These are phyloP conservation scores for Sarcophaga subvicina DNA, from an alignment of 2,888 invertebrate species.

Conservation along the genomic window DNA sequence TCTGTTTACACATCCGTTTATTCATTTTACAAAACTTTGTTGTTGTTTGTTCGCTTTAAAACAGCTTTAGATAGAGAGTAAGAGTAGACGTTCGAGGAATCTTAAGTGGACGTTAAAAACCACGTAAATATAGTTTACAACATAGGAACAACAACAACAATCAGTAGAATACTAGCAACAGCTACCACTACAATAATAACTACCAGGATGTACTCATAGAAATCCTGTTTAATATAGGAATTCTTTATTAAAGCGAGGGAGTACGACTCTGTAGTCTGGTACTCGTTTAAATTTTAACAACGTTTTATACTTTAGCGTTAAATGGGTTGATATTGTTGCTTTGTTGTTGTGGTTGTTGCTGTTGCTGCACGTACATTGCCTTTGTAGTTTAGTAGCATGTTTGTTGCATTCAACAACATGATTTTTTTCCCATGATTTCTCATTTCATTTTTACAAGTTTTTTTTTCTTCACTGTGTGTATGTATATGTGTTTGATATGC, in stretches of 20 bases:
- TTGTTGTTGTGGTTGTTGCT: constrained; percentile 43
- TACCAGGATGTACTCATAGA: neutral
- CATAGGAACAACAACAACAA: constrained; percentile 20
- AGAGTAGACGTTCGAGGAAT: constrained; percentile 13
- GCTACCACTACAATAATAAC: constrained; percentile 37
- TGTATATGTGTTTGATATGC: no score
- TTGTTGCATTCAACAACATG: constrained; percentile 24
- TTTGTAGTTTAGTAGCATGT: constrained; percentile 27
- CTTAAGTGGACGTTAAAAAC: constrained; percentile 61
- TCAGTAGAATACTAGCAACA: constrained; percentile 44
- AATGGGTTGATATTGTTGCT: neutral
- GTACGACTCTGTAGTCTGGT: constrained; percentile 69
- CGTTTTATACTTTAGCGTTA: constrained; percentile 34
- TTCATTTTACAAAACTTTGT: neutral
- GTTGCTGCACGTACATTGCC: constrained; percentile 23
- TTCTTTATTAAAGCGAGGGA: neutral
- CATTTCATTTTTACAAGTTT: neutral
- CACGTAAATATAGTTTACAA: constrained; percentile 61
- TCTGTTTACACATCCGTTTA: neutral
- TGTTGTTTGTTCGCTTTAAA: neutral
- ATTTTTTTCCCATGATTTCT: neutral
- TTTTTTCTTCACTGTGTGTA: neutral
- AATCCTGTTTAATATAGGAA: constrained; percentile 12
- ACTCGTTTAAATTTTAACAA: constrained; percentile 8
- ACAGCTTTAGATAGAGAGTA: neutral